phyloP scores from a whole-genome alignment of 2,113 vertebrate genomes.

The Burhinus bistriatus region DNA sequence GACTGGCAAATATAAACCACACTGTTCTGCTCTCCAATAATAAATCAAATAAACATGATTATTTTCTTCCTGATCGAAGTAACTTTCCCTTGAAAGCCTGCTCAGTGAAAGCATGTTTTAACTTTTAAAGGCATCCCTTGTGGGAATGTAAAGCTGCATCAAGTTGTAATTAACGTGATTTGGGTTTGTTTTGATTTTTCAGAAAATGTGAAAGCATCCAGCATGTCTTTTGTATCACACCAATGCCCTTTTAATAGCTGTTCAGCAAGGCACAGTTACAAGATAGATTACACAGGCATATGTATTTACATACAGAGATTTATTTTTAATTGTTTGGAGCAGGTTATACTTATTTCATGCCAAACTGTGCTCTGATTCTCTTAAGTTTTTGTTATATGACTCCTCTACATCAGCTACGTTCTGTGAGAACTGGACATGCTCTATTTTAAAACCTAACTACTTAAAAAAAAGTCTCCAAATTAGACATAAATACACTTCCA shows the following conservation, averaged over 20 bases:
- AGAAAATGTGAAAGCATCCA: background rate
- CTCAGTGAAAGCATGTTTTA: slow-evolving; percentile 24
- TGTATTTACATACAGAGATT: background rate
- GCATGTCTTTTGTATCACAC: background rate
- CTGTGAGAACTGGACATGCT: background rate
- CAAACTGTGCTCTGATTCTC: background rate
- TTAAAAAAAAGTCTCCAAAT: background rate
- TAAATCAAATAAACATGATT: slow-evolving; percentile 13
- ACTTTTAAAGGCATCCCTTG: background rate
- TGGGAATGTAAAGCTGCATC: background rate
- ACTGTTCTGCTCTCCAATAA: background rate
- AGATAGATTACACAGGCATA: background rate
- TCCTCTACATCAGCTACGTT: background rate
- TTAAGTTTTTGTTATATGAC: background rate
- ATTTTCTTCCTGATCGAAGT: background rate
- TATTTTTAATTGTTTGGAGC: background rate
- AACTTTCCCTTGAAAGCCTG: slow-evolving; percentile 19
- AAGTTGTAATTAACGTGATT: background rate
- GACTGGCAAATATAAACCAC: background rate
- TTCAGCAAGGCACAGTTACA: background rate
- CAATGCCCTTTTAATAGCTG: background rate
- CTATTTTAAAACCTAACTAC: background rate
- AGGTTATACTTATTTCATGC: background rate
- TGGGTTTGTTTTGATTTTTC: background rate
- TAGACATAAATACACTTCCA: background rate